Percentiles rank a stretch among this genome's conserved stretches.
Conservation (phyloP, 2,888 invertebrate genomes). For the Standfussiana lucernea region DNA sequence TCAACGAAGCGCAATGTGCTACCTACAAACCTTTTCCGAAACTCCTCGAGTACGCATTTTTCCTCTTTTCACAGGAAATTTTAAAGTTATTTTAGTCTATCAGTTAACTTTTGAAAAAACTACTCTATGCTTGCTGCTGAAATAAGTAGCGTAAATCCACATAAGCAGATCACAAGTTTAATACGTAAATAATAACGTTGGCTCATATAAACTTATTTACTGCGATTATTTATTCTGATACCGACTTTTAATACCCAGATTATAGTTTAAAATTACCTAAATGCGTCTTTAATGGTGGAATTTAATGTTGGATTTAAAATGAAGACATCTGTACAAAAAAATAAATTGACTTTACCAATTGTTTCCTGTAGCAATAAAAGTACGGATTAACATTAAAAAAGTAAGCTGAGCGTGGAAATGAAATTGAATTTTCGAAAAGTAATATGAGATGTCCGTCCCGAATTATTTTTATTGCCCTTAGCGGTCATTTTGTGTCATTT, state of each 20-base stretch:
- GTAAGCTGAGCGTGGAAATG: constrained; percentile 76
- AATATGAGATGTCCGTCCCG: constrained; percentile 78
- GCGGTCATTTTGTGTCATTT: constrained; percentile 85
- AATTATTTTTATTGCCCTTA: constrained; percentile 81
- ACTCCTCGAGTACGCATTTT: too few relatives aligned
- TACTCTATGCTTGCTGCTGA: background rate
- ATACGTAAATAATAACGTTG: constrained; percentile 53
- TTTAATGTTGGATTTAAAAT: constrained; percentile 67
- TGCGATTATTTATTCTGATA: constrained; percentile 54
- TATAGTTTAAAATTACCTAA: constrained; percentile 68
- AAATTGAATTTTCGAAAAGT: constrained; percentile 84
- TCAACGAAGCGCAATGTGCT: background rate
- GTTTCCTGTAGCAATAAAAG: constrained; percentile 72
- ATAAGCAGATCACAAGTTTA: constrained; percentile 24
- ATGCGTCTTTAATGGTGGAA: constrained; percentile 71
- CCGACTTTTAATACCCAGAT: constrained; percentile 60
- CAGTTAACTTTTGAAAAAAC: background rate
- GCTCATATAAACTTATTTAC: constrained; percentile 46
- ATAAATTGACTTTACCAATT: constrained; percentile 70
- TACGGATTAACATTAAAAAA: constrained; percentile 68
- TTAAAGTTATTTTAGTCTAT: background rate
- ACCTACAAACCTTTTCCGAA: background rate
- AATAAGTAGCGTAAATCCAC: background rate
- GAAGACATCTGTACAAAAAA: constrained; percentile 70
- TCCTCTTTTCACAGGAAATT: background rate